Evolutionary conservation across 2,797 vertebrate species (phyloP), one percentile per base, ranked within the genome.

Genomic region (Muscicapa striata): DNA sequence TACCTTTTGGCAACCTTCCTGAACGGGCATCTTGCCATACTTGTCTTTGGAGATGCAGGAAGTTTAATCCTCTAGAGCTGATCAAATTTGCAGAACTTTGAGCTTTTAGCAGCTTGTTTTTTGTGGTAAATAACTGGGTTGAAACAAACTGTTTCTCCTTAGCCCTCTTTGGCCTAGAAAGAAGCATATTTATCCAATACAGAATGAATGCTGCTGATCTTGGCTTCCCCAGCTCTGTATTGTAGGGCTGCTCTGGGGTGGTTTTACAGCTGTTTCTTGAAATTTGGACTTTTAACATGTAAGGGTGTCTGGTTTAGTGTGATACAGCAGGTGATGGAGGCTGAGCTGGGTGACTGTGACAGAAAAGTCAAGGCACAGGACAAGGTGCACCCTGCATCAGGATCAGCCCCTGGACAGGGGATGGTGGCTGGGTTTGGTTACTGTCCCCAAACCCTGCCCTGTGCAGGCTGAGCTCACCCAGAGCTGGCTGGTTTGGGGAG

Each of bases 1-100:
- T 89, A 94, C 75, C 81, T 95, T 89, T 86, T 95, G 95, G 78
- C 81, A 95, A 63, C 73, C 76, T 64, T 69, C 32, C 40, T 26
- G 61, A 54, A 13, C 0, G 8, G 88, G 82, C 80, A 63, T 34
- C 26, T 52, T 85, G 95, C 91, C 88, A 69, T 76, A 26, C n/a
- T 51, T 48, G 64, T 82, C 82, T 92, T 84, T 51, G 38, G 83
- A 92, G 52, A 66, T 48, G 54, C 64, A 87, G 87, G 57, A 95
- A 94, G 78, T 84, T 80, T 80, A 92, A 84, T 89, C 67, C 75
- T 80, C 63, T 46, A 55, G 67, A 87, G 76, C 88, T 69, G 80
- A 89, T 79, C 73, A 82, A 74, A 81, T 91, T 66, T 94, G 63
- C 49, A 40, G 57, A 90, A 84, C 57, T 54, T 76, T 81, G 78